These are phyloP conservation scores for Atherinomorus stipes DNA, from an alignment of 2,113 vertebrate genomes.

Conservation along the genomic window DNA sequence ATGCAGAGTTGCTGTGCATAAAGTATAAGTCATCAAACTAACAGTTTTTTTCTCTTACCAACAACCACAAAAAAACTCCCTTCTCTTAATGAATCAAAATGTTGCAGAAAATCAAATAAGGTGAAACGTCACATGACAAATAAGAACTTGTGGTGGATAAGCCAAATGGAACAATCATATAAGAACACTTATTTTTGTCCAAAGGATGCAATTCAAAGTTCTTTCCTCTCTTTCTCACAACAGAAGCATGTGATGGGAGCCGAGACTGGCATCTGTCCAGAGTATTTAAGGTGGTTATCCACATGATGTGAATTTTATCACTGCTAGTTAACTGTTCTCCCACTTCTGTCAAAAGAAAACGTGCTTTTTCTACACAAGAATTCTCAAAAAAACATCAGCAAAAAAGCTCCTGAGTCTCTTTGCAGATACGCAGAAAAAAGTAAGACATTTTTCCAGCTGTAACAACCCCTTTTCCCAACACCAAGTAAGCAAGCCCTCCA, in stretches of 20 bases:
- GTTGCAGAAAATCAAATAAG: conserved; percentile 33
- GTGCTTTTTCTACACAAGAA: conserved; percentile 18
- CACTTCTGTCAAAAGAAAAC: conserved; percentile 9
- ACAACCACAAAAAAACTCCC: conserved; percentile 29
- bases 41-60: conserved; percentile 28
- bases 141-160: conserved; percentile 47
- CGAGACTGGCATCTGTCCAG: conserved; percentile 11
- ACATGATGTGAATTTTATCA: conserved; percentile 38
- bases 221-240: conserved; percentile 11
- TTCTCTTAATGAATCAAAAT: conserved; percentile 39
- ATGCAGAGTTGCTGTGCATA: conserved; percentile 47
- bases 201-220: conserved; percentile 21
- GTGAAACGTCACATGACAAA: conserved; percentile 37
- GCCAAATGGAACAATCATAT: conserved; percentile 18
- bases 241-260: conserved; percentile 23
- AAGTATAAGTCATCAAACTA: conserved; percentile 38
- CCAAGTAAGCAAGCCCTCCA: conserved; percentile 46
- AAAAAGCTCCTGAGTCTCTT: conserved; percentile 71
- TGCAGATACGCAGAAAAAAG: conserved; percentile 40
- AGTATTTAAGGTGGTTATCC: conserved; percentile 24
- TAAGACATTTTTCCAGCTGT: conserved; percentile 52
- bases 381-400: conserved; percentile 41
- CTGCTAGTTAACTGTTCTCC: conserved; percentile 43
- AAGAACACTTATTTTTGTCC: background rate
- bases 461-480: conserved; percentile 33